A percentile compares a stretch with the other conserved stretches of the same genome.
phyloP scores from a whole-genome alignment of 2,888 invertebrate species.

The Clusia tigrina region DNA sequence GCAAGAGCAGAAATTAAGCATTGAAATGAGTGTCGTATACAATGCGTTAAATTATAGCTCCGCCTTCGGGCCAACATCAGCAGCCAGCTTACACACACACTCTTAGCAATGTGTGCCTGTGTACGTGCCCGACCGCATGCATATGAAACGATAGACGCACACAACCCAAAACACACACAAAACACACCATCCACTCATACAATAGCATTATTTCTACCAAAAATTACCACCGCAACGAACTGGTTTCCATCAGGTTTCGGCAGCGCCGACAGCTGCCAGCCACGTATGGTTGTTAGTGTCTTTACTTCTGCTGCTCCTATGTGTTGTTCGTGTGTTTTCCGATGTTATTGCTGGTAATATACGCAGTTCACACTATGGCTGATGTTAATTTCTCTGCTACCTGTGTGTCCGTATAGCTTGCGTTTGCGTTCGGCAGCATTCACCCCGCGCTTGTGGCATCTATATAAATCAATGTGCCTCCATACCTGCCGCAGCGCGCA shows the following conservation, averaged over 20 bases:
- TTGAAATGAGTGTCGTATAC: slow-evolving; percentile 48
- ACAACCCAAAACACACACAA: slow-evolving; percentile 15
- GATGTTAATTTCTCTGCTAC: neutral
- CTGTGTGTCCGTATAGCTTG: neutral
- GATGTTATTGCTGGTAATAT: neutral
- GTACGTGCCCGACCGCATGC: too few relatives aligned
- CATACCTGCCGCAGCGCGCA: neutral
- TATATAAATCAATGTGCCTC: neutral
- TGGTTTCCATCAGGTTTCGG: slow-evolving; percentile 9
- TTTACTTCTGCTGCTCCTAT: too few relatives aligned
- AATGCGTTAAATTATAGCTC: slow-evolving; percentile 46
- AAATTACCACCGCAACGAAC: slow-evolving; percentile 3
- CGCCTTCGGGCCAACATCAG: slow-evolving; percentile 50
- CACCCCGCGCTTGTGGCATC: neutral
- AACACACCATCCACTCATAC: neutral
- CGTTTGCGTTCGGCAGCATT: neutral
- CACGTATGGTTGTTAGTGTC: too few relatives aligned
- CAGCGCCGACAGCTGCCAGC: slow-evolving; percentile 5
- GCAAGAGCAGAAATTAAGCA: slow-evolving; percentile 29
- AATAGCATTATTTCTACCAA: slow-evolving; percentile 7
- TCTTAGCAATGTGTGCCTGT: neutral
- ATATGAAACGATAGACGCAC: slow-evolving; percentile 16
- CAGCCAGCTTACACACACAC: too few relatives aligned
- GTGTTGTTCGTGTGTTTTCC: neutral
- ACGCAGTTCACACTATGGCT: too few relatives aligned